Base-by-base conservation (phyloP, 2,888 invertebrate species). In the Arctia plantaginis region DNA sequence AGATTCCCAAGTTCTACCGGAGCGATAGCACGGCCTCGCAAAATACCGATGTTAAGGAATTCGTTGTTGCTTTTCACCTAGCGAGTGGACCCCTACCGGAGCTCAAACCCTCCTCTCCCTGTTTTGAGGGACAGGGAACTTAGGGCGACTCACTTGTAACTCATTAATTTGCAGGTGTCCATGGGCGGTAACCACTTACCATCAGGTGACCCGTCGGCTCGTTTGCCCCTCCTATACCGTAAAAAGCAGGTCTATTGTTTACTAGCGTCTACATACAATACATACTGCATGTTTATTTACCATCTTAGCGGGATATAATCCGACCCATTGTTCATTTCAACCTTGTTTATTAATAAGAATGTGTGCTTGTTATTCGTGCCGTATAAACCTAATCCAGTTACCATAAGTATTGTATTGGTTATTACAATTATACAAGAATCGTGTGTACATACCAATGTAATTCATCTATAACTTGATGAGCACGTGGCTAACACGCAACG, bases 351-450 rank as follows among this genome's bases (percentile, higher is more conserved):
- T 30, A 30, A 12, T 30, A 1, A 30, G 20, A 44, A 41, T 18
- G 15, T 41, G 20, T 27, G 27, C 10, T 3, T 20, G 30, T 30
- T 30, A 30, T 27, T 13, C 67, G 18, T 12, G 20, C 30, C 30
- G 6, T 67, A 44, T 47, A 67, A 30, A 47, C 20, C 30, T 59
- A 20, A 69, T 41, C 20, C 20, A 27, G 8, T 44, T 30, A 20
- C 12, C 44, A 30, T 30, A 44, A 30, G 20, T 47, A 44, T 67
- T 67, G 59, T 62, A 44, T 65, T 35, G 35, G 2, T 67, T 30
- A 67, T 67, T 47, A 67, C 41, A 30, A 44, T 47, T 67, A 30
- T 30, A 47, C 67, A 67, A 67, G 27, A 67, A 67, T 27, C 67
- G 18, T 41, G 67, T 67, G 30, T 47, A 67, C 20, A 27, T 69